A percentile compares a stretch with the other conserved stretches of the same genome.
Conservation (phyloP, 1,140 invertebrate genomes). For the Triops cancriformis region DNA sequence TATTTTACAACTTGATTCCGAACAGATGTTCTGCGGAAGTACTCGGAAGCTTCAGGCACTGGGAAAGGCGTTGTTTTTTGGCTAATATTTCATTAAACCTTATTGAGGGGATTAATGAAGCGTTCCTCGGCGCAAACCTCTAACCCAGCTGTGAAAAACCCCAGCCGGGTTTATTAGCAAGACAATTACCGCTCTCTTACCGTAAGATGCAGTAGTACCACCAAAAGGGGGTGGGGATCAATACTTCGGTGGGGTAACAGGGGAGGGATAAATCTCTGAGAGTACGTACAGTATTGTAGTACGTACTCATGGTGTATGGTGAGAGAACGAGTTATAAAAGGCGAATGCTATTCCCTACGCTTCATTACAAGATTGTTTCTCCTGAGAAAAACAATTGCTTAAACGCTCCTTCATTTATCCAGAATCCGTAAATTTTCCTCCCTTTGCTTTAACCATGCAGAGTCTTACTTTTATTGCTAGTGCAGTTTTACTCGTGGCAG, state of each 20-base stretch:
- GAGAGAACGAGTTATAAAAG: background rate
- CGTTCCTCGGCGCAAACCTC: background rate
- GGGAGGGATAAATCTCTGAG: background rate
- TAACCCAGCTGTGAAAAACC: background rate
- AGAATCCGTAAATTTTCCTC: background rate
- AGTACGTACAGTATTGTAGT: background rate
- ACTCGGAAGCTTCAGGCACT: background rate
- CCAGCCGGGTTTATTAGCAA: background rate
- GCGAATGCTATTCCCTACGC: background rate
- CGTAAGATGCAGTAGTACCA: background rate
- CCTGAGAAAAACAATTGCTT: background rate
- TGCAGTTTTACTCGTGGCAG: background rate
- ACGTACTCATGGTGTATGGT: too few species aligned
- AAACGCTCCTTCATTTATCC: background rate
- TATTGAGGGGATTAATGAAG: background rate
- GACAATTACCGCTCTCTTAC: background rate
- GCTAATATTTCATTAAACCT: background rate
- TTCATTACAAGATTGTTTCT: background rate
- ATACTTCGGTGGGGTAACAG: background rate
- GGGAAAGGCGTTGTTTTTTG: background rate
- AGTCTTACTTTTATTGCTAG: background rate
- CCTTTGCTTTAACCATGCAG: background rate
- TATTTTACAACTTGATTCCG: background rate
- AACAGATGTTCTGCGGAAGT: constrained; percentile 1
- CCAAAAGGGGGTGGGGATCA: background rate